Evolutionary conservation across 2,888 invertebrate species (phyloP).

Genomic region (Branchipolynoe longqiensis): DNA sequence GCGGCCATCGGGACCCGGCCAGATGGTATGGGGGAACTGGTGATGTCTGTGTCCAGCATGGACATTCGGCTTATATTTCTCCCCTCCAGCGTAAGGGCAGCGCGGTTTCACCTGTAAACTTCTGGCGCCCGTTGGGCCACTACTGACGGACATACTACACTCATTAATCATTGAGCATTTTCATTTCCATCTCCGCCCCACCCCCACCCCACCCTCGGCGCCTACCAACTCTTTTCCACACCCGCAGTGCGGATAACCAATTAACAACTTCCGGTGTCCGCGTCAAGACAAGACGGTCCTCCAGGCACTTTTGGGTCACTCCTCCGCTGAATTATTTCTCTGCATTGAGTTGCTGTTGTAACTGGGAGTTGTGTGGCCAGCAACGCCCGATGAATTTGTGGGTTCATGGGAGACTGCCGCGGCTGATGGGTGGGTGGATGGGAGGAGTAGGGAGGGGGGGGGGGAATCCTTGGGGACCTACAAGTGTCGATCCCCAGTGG

Average conservation of each 20-base stretch:
- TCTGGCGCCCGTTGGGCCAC: constrained; percentile 38
- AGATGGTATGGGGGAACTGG: constrained; percentile 50
- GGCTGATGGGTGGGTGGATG: too few species aligned
- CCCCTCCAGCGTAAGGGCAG: constrained; percentile 37
- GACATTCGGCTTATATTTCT: constrained; percentile 51
- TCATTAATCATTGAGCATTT: constrained; percentile 32
- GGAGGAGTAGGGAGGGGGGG: not conserved
- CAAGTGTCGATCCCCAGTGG: constrained; percentile 24
- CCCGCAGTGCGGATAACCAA: constrained; percentile 20
- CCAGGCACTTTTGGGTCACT: not conserved
- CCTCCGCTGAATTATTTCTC: too few species aligned
- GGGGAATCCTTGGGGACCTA: not conserved
- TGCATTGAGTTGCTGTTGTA: too few species aligned
- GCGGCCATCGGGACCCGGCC: constrained; percentile 9
- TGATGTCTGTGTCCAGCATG: constrained; percentile 52
- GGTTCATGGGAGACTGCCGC: too few species aligned
- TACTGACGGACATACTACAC: constrained; percentile 10
- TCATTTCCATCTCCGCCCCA: constrained; percentile 21
- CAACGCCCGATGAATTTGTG: too few species aligned
- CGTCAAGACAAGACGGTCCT: not conserved
- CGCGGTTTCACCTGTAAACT: constrained; percentile 21
- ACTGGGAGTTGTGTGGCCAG: too few species aligned
- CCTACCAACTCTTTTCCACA: too few species aligned
- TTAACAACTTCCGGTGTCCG: constrained; percentile 18
- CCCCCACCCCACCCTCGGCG: not conserved